Evolutionary conservation across 2,888 invertebrate genomes (phyloP).

Genomic region (Bellardia pandia): DNA sequence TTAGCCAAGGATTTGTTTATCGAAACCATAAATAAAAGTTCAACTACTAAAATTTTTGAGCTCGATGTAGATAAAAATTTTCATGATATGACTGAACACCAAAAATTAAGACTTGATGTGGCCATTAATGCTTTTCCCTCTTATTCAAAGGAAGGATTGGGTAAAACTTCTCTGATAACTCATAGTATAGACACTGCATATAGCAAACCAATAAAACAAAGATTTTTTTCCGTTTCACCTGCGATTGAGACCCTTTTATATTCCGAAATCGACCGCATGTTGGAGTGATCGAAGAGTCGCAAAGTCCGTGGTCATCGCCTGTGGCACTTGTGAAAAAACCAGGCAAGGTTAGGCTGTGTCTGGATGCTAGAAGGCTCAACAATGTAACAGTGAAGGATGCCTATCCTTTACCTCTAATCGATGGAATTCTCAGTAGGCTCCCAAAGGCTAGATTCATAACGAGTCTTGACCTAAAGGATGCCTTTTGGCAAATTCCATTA

Average conservation of each 20-base stretch:
- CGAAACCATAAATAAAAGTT: neutral
- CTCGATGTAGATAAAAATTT: neutral
- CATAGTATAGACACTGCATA: neutral
- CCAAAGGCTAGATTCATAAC: constrained; percentile 34
- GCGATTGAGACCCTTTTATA: constrained; percentile 21
- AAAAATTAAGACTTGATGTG: neutral
- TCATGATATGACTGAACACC: neutral
- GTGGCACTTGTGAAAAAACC: constrained; percentile 30
- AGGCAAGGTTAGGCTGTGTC: constrained; percentile 37
- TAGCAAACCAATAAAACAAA: constrained; percentile 11
- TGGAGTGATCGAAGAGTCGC: constrained; percentile 22
- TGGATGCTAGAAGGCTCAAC: constrained; percentile 30
- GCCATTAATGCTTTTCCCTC: constrained; percentile 27
- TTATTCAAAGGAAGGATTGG: constrained; percentile 24
- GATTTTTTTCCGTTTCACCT: constrained; percentile 7
- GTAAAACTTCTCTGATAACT: neutral
- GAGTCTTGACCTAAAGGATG: constrained; percentile 29
- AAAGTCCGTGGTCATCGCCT: constrained; percentile 37
- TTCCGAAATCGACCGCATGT: constrained; percentile 5
- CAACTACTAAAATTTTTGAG: neutral
- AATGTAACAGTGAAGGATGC: neutral
- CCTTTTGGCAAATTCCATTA: constrained; percentile 26
- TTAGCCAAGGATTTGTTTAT: constrained; percentile 24
- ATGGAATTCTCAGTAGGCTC: constrained; percentile 22
- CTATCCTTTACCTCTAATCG: constrained; percentile 11